Evolutionary conservation across 30 jellyfish, hydroid and myxozoan genomes (phyloP).

Genomic region (Nemopilema nomurai): DNA sequence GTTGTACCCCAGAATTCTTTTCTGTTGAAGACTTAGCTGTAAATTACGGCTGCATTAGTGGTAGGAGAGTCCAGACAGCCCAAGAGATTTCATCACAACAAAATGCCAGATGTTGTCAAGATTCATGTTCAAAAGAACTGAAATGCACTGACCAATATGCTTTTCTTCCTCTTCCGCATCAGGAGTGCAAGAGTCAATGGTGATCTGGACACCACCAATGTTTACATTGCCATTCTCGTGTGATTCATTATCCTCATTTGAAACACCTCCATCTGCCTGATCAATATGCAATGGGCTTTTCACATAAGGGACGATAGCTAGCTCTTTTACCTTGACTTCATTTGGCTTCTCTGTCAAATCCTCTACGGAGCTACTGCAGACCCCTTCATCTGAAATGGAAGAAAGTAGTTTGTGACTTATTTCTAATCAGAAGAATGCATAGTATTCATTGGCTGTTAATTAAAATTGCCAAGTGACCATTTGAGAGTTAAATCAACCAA

Average conservation of each 20-base stretch:
- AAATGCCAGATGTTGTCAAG: too few species aligned
- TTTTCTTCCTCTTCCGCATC: slow-evolving; percentile 10
- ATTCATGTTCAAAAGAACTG: too few species aligned
- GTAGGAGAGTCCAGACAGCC: too few species aligned
- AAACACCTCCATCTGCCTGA: not conserved
- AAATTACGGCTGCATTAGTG: too few species aligned
- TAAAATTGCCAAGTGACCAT: not conserved
- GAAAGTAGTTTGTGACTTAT: not conserved
- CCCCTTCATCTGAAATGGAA: not conserved
- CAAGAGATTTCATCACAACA: too few species aligned
- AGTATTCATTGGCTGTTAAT: not conserved
- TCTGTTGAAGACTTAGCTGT: too few species aligned
- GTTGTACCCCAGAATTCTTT: too few species aligned
- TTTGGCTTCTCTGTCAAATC: slow-evolving; percentile 1
- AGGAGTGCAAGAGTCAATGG: not conserved
- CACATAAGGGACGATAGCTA: slow-evolving; percentile 10
- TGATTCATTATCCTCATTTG: not conserved
- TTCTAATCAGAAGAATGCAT: not conserved
- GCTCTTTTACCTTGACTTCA: slow-evolving; percentile 2
- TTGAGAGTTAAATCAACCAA: too few species aligned
- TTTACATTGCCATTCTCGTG: slow-evolving; percentile 9
- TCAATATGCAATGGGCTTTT: not conserved
- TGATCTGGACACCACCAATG: slow-evolving; percentile 8
- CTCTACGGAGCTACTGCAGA: not conserved
- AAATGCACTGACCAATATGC: slow-evolving; percentile 17